phyloP scores from a whole-genome alignment of 2,113 vertebrate species.

The Dasypus novemcinctus region DNA sequence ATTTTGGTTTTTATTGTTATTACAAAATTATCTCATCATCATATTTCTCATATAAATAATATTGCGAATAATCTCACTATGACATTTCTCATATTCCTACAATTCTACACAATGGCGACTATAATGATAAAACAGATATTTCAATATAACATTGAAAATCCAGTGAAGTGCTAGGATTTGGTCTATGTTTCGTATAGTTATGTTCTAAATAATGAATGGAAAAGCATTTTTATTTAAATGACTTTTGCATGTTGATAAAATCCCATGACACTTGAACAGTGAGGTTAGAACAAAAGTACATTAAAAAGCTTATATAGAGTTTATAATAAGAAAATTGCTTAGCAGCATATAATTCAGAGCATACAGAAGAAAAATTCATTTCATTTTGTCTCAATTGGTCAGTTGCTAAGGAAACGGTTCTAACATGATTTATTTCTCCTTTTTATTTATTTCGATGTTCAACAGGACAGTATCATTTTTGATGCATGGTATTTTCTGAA shows the following conservation, averaged over 20 bases:
- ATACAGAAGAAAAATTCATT: not conserved
- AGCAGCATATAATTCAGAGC: not conserved
- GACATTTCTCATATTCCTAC: not conserved
- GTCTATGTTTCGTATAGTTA: not conserved
- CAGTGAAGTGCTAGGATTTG: not conserved
- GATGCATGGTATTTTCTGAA: not conserved
- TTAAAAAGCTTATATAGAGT: not conserved
- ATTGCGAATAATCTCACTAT: not conserved
- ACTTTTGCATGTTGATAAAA: not conserved
- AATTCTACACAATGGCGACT: not conserved
- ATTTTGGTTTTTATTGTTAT: not conserved
- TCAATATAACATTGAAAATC: not conserved
- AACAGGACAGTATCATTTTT: not conserved
- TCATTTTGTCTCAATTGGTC: not conserved
- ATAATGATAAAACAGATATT: not conserved
- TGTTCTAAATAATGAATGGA: not conserved
- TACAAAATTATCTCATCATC: not conserved
- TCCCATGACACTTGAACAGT: not conserved
- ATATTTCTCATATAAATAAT: not conserved
- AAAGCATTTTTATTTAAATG: slow-evolving; percentile 7
- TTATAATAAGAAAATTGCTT: not conserved
- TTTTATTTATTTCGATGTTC: not conserved
- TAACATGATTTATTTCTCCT: not conserved
- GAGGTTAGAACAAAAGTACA: not conserved
- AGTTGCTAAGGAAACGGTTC: slow-evolving; percentile 41